Percentiles rank a stretch among this genome's conserved stretches.
phyloP scores from a whole-genome alignment of 2,888 invertebrate species.

The Falcaria lacertinaria region DNA sequence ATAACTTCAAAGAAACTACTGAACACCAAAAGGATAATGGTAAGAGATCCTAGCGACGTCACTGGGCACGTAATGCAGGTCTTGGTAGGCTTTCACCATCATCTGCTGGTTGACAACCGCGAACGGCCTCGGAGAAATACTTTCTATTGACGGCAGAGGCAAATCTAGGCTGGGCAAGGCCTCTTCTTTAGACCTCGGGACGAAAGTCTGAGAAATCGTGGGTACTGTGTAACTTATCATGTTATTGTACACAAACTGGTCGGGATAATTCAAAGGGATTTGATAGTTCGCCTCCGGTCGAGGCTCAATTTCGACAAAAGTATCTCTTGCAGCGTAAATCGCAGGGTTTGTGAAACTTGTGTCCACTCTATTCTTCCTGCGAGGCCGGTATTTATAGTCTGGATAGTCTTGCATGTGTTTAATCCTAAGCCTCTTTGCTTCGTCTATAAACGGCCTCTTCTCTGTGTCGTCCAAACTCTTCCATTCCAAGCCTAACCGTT shows the following conservation, averaged over 20 bases:
- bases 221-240: conserved; percentile 67
- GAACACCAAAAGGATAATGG: conserved; percentile 70
- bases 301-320: conserved; percentile 60
- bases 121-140: conserved; percentile 68
- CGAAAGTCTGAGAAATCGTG: conserved; percentile 52
- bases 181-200: conserved; percentile 63
- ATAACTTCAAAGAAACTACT: conserved; percentile 38
- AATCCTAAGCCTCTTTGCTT: conserved; percentile 88
- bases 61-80: conserved; percentile 64
- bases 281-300: conserved; percentile 55
- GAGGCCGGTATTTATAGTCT: conserved; percentile 84
- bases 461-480: conserved; percentile 88
- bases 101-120: conserved; percentile 71
- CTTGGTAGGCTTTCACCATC: conserved; percentile 75
- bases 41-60: conserved; percentile 70
- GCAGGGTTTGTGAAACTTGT: conserved; percentile 48
- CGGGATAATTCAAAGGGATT: conserved; percentile 53
- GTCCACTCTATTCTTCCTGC: conserved; percentile 80
- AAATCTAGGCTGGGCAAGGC: conserved; percentile 50
- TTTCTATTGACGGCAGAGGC: conserved; percentile 71
- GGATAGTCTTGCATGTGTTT: conserved; percentile 87
- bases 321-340: conserved; percentile 51
- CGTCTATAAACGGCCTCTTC: conserved; percentile 93
- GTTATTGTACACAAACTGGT: conserved; percentile 67
- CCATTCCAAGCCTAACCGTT: conserved; percentile 91